Evolutionary conservation across 2,113 vertebrate species (phyloP), one percentile per base, ranked within the genome.

Genomic region (Sisor rabdophorus): DNA sequence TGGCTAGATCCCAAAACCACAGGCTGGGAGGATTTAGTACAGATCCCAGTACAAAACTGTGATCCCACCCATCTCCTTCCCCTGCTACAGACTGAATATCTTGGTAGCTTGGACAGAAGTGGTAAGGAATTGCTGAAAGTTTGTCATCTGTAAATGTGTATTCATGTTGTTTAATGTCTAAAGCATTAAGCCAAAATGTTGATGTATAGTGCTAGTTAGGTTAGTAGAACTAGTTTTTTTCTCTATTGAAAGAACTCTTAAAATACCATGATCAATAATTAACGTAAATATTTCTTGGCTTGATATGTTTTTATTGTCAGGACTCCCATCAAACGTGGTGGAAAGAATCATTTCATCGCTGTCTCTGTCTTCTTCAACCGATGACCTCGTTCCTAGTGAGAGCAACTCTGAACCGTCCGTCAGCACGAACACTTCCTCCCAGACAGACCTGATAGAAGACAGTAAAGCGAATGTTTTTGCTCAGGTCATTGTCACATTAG

Each of bases 61-160:
- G 59, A 78, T 73, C 77, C 86, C 7, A 84, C 84, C 64, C 87
- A 87, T 16, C 79, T 91, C 9, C 89, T 90, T 64, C 88, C 87
- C 79, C 87, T 92, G 53, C 88, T 92, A 54, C 89, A 91, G 77
- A 88, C 79, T 77, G 89, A 90, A 80, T 88, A 88, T 58, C 88
- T 88, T 5, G 90, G 87, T 32, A 89, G 86, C 52, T 32, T 91
- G 76, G 88, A 88, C 4, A 88, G 87, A 78, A 88, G 76, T 59
- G 89, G 90, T 92, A 83, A 56, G 44, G 20, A 8, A 17, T 48
- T 53, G 16, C 2, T 44, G 20, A 44, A 44, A 44, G 40, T 4
- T 44, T 8, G 8, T 8, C 40, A 9, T 7, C 1, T 10, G 32
- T 36, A 36, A 36, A 44, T 44, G 32, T 36, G 32, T 44, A 44